A percentile compares a stretch with the other conserved stretches of the same genome.
Evolutionary conservation across 2,888 invertebrate species (phyloP).

Genomic region (Chrysina gloriosa): DNA sequence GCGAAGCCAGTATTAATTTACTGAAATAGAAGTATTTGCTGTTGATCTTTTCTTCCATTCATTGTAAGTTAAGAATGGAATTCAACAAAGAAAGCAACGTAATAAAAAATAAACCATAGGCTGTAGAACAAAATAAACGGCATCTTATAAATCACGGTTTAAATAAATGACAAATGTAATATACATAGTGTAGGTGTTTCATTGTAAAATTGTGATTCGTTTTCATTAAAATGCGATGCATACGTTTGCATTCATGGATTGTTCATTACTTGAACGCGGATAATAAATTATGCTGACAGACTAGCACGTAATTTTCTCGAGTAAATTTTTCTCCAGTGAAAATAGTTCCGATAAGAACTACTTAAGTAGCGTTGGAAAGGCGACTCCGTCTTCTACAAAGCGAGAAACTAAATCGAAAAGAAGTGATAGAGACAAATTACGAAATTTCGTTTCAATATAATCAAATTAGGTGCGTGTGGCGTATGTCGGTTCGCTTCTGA

Average conservation of each 20-base stretch:
- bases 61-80: too few species aligned
- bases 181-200: slow-evolving; percentile 7
- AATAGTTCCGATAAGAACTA: background rate
- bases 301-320: slow-evolving; percentile 10
- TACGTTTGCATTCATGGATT: slow-evolving; percentile 23
- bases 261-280: slow-evolving; percentile 1
- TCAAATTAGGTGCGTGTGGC: background rate
- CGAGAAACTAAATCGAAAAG: background rate
- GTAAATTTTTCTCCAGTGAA: background rate
- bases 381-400: background rate
- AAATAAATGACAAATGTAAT: slow-evolving; percentile 12
- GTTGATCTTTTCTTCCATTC: too few species aligned
- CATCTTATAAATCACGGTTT: slow-evolving; percentile 26
- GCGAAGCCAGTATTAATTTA: too few species aligned
- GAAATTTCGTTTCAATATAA: background rate
- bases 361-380: background rate
- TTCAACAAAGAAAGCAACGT: too few species aligned
- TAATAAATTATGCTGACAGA: slow-evolving; percentile 21
- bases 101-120: too few species aligned
- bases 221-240: slow-evolving; percentile 16
- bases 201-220: slow-evolving; percentile 19
- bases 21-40: too few species aligned
- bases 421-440: slow-evolving; percentile 13
- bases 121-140: too few species aligned
- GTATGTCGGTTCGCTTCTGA: background rate